Evolutionary conservation across 2,888 invertebrate genomes (phyloP).

Genomic region (Subacronicta megacephala): DNA sequence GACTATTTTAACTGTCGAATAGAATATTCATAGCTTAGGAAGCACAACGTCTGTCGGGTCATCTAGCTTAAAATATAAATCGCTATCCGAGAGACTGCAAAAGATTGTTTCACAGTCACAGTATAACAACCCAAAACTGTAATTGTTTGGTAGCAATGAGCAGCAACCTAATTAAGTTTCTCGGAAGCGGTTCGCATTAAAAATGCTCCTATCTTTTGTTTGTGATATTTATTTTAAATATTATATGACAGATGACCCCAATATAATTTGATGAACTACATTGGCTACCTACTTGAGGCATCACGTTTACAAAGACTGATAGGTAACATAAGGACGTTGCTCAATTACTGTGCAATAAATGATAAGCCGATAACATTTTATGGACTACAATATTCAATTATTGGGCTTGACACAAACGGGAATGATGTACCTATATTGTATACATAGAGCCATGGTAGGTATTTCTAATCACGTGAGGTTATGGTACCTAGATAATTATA

Average conservation of each 20-base stretch:
- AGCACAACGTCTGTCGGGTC: no score
- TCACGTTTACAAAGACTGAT: constrained; percentile 63
- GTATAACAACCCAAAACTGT: no score
- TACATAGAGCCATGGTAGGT: not conserved
- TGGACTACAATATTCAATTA: constrained; percentile 16
- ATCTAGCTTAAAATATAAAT: no score
- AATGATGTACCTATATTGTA: constrained; percentile 8
- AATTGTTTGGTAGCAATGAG: no score
- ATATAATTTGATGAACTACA: constrained; percentile 31
- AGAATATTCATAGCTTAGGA: no score
- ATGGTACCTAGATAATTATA: constrained; percentile 6
- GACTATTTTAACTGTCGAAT: no score
- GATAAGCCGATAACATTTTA: constrained; percentile 62
- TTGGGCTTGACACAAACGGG: constrained; percentile 6
- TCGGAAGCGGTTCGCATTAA: constrained; percentile 13
- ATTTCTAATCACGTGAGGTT: constrained; percentile 17
- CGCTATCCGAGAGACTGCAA: no score
- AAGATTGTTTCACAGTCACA: no score
- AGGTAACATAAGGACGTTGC: constrained; percentile 52
- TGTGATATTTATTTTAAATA: constrained; percentile 33
- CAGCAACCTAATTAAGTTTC: constrained; percentile 21
- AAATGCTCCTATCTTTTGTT: constrained; percentile 25
- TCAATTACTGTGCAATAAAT: constrained; percentile 49
- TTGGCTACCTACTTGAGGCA: constrained; percentile 47
- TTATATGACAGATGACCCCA: constrained; percentile 49